Evolutionary conservation across 2,888 invertebrate species (phyloP).

Genomic region (Sminthurides aquaticus): DNA sequence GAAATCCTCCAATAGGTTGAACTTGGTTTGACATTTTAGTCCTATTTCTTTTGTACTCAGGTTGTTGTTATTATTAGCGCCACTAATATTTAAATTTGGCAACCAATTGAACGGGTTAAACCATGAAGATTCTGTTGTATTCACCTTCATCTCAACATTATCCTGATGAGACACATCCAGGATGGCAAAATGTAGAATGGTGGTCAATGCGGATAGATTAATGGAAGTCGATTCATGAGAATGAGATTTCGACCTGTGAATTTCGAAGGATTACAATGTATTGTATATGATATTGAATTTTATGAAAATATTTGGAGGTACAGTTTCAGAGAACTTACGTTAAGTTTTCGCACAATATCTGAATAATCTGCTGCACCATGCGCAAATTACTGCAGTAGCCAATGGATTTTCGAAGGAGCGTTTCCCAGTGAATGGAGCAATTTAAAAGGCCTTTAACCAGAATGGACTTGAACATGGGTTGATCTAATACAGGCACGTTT

Average conservation of each 20-base stretch:
- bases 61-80: slow-evolving; percentile 14
- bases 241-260: slow-evolving; percentile 5
- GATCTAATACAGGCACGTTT: slow-evolving; percentile 15
- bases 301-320: not conserved
- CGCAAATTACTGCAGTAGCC: slow-evolving; percentile 11
- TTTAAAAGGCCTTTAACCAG: slow-evolving; percentile 20
- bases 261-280: not conserved
- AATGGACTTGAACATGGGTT: slow-evolving; percentile 20
- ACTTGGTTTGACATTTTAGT: slow-evolving; percentile 16
- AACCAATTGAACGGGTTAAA: slow-evolving; percentile 18
- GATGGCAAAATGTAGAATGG: slow-evolving; percentile 17
- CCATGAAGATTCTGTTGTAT: slow-evolving; percentile 17
- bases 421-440: slow-evolving; percentile 20
- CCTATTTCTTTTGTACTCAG: not conserved
- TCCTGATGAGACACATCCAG: slow-evolving; percentile 18
- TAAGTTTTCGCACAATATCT: slow-evolving; percentile 20
- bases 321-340: slow-evolving; percentile 20
- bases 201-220: slow-evolving; percentile 16
- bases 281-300: not conserved
- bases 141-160: slow-evolving; percentile 10
- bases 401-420: slow-evolving; percentile 17
- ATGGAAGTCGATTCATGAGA: slow-evolving; percentile 6
- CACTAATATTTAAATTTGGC: slow-evolving; percentile 2
- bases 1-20: slow-evolving; percentile 17
- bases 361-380: slow-evolving; percentile 17